Base-by-base conservation (phyloP, 2,888 invertebrate genomes). In the Amiota mariae region DNA sequence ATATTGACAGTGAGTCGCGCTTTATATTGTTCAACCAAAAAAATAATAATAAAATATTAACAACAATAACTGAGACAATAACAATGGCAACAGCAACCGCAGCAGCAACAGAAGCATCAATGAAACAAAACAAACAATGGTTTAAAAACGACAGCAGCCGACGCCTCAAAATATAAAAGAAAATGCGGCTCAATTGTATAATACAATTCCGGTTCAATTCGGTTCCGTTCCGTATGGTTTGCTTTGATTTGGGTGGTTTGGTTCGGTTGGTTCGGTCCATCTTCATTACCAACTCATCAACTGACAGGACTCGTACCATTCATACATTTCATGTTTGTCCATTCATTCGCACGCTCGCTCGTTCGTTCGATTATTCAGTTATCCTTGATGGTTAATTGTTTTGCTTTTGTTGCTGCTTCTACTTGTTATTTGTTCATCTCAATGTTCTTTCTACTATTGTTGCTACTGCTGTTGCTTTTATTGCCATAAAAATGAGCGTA, bases 401-500 rank as follows among this genome's bases (percentile, higher is more conserved):
- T 59, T 59, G 18, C 20, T 20, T 13, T 59, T 63, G 63, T 63
- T 63, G 24, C 12, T 59, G 24, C n/a, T 46, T 63, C 11, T n/a
- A 4, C 12, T 63, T 63, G 12, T 36, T 63, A 8, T 24, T 12
- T 63, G 63, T 36, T 24, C 46, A 46, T 36, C 46, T 24, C 36
- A 18, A 36, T 18, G 36, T 36, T n/a, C n/a, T n/a, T 63, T 4
- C 0, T 12, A 18, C 20, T 4, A 12, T 8, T 49, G 49, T 67
- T 49, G 49, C 24, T 18, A 3, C 3, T 18, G 61, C 73, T 61
- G 73, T 63, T 70, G 64, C 56, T 75, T 73, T 57, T 63, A 75
- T 74, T 75, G 59, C 20, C 59, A 59, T 59, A 59, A 18, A 59
- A 59, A n/a, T 20, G 59, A 76, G 71, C 74, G 76, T 83, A 82